These are phyloP conservation scores for Micronycteris hirsuta DNA, from an alignment of 2,113 vertebrate genomes.

Conservation along the genomic window DNA sequence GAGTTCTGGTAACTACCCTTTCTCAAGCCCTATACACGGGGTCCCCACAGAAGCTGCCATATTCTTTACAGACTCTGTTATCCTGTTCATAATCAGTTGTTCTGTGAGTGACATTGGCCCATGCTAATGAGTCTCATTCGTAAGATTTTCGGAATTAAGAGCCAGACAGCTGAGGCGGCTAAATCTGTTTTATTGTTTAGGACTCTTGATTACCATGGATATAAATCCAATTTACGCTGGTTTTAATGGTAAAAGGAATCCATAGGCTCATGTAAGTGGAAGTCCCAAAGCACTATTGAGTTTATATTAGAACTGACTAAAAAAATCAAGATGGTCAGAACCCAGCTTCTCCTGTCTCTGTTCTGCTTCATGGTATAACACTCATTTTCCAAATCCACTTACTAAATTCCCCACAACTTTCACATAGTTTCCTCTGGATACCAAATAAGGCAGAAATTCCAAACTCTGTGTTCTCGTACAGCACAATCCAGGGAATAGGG, in stretches of 20 bases:
- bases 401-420: not conserved
- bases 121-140: not conserved
- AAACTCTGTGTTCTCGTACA: not conserved
- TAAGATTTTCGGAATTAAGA: not conserved
- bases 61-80: not conserved
- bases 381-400: not conserved
- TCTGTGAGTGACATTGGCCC: not conserved
- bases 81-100: not conserved
- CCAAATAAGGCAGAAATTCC: not conserved
- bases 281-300: not conserved
- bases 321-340: not conserved
- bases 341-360: not conserved
- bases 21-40: not conserved
- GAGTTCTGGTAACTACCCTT: not conserved
- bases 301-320: not conserved
- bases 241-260: not conserved
- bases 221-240: not conserved
- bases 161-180: not conserved
- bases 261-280: not conserved
- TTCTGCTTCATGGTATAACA: not conserved
- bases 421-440: not conserved
- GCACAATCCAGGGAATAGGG: not conserved
- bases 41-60: not conserved
- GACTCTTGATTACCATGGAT: not conserved
- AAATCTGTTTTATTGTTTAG: not conserved